A percentile compares a stretch with the other conserved stretches of the same genome.
These are phyloP conservation scores for Drosophila arawakana DNA, from an alignment of 1,140 invertebrate species.

Conservation along the genomic window DNA sequence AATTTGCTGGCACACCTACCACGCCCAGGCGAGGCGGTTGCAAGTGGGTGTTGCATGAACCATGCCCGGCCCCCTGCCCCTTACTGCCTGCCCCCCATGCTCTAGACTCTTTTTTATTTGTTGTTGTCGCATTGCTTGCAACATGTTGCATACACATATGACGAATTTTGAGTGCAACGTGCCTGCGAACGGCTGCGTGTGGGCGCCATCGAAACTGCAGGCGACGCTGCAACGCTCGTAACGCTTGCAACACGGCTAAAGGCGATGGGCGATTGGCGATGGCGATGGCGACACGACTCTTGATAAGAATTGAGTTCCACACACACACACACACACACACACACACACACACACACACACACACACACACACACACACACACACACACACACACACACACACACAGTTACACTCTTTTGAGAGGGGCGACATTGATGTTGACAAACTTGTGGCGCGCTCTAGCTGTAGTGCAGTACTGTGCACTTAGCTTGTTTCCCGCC, in stretches of 20 bases:
- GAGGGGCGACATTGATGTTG: slow-evolving; percentile 63
- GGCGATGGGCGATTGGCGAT: slow-evolving; percentile 46
- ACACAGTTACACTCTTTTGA: slow-evolving; percentile 21
- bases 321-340: slow-evolving; percentile 43
- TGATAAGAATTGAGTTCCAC: slow-evolving; percentile 72
- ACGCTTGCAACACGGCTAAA: slow-evolving; percentile 38
- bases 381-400: slow-evolving; percentile 36
- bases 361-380: slow-evolving; percentile 26
- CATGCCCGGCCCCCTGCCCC: slow-evolving; percentile 6
- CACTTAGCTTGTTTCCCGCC: too few species aligned
- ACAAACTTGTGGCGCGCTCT: slow-evolving; percentile 55
- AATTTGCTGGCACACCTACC: slow-evolving; percentile 61
- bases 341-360: slow-evolving; percentile 2
- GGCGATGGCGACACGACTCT: slow-evolving; percentile 72
- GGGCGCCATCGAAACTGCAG: slow-evolving; percentile 44
- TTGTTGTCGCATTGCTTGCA: slow-evolving; percentile 22
- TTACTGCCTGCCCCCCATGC: slow-evolving; percentile 9
- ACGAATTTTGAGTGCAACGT: slow-evolving; percentile 69
- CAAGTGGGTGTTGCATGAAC: slow-evolving; percentile 46
- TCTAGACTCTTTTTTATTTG: too few species aligned
- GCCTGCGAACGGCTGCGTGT: slow-evolving; percentile 34
- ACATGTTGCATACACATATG: slow-evolving; percentile 56
- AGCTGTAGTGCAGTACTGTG: too few species aligned
- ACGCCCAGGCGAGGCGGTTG: slow-evolving; percentile 23
- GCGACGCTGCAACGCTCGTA: slow-evolving; percentile 1